Evolutionary conservation across 2,888 invertebrate species (phyloP), one percentile per base, ranked within the genome.

Genomic region (Protophormia terraenovae): DNA sequence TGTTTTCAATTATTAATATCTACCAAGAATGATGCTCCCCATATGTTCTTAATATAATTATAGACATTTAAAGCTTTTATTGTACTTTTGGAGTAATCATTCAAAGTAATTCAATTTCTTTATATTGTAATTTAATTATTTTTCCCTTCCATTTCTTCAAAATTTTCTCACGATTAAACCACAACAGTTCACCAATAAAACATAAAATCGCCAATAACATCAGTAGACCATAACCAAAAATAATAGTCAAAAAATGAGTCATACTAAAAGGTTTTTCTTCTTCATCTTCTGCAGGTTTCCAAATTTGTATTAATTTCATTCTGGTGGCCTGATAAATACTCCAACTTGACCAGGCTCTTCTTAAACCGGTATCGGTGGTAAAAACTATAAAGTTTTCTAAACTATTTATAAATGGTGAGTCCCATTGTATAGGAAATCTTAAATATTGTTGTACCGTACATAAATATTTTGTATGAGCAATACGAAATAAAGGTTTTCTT

Each of bases 401-500:
- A 19, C 67, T 64, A 1, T 16, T 12, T 4, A 22, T 2, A 66
- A 79, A 85, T 1, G 82, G 82, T 0, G 82, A 82, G 50, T 82
- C 71, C 85, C 75, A 75, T 75, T 85, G 82, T 8, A 85, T 0
- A 14, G 85, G 85, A 64, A 71, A 78, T n/a, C 69, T 29, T 7
- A 53, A 27, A 29, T 69, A 85, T 16, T 82, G 62, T 1, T 66
- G 38, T 4, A 62, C 67, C 0, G 83, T 78, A 16, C 83, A 83
- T 4, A 83, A 27, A 1, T 53, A 0, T 10, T 53, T 53, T 0
- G 45, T 45, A 2, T 77, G 77, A 10, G 83, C 83, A 2, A 83
- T 72, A 12, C 83, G 83, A 50, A 83, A 83, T 50, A 19, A 32
- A 1, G 77, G 72, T 29, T 50, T 66, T 60, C 72, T 53, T 24